Conservation (phyloP, 2,797 vertebrate species). For the Podargus strigoides region DNA sequence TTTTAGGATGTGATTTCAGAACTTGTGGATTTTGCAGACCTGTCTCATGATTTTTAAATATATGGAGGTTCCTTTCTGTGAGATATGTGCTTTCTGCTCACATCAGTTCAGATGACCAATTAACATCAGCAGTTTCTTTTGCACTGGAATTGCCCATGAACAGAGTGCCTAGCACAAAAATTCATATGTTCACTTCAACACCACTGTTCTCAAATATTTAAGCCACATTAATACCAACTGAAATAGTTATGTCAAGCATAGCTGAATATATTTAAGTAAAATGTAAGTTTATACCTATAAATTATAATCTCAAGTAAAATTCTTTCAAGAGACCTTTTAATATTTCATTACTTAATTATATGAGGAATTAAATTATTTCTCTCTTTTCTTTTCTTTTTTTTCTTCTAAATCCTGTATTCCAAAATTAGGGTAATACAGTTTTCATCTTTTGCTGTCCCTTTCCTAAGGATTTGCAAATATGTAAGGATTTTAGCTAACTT, state of each 20-base stretch:
- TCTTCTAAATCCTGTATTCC: not conserved
- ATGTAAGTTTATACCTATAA: not conserved
- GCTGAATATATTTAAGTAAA: not conserved
- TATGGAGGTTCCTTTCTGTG: not conserved
- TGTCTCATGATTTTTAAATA: not conserved
- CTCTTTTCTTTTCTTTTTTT: too few relatives aligned
- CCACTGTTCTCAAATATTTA: not conserved
- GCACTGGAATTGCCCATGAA: not conserved
- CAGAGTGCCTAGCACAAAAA: not conserved
- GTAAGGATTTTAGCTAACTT: not conserved
- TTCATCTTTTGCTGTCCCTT: not conserved
- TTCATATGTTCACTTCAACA: not conserved
- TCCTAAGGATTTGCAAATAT: not conserved
- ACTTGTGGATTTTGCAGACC: rapidly evolving
- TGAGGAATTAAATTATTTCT: not conserved
- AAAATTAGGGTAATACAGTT: not conserved
- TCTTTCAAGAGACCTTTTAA: not conserved
- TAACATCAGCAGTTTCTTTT: not conserved
- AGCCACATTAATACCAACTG: not conserved
- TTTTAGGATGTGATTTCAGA: not conserved
- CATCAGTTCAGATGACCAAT: not conserved
- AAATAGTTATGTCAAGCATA: not conserved
- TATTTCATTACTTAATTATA: not conserved
- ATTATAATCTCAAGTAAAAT: not conserved
- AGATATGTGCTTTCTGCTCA: not conserved